Evolutionary conservation across 2,797 vertebrate genomes (phyloP), one percentile per base, ranked within the genome.

Genomic region (Myripristis jacobus): DNA sequence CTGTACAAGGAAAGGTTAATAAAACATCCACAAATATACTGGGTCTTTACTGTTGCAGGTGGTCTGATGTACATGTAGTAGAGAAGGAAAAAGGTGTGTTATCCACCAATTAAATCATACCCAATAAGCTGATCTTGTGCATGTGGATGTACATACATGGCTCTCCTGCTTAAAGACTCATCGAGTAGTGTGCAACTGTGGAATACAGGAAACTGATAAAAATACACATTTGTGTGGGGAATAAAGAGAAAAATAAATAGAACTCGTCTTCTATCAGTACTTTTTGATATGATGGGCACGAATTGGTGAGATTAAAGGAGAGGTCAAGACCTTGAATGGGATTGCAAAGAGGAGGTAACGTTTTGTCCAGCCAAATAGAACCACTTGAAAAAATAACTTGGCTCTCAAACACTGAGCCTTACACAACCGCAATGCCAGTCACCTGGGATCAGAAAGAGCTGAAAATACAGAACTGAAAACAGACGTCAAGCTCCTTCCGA

Each of bases 381-480:
- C 9, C 58, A 19, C 12, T 60, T 44, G 13, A 64, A 46, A 50
- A 69, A 25, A 55, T 53, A 15, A 58, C 21, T 34, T 34, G 25
- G 21, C 55, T 77, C 25, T 46, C 11, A 22, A 78, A 62, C 11
- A 52, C 48, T 24, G 3, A 43, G 4, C 5, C 41, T 16, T 43
- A 57, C 24, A 21, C 38, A 34, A 19, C 25, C 54, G 44, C 41
- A 61, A 69, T 24, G 24, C 22, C 74, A 70, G 51, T 46, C 27
- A 31, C 18, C 29, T 27, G 24, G 21, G 15, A 70, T 50, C 24
- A 65, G 27, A 56, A 21, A 62, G 46, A 54, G 34, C 16, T 19
- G n/a, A 64, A 72, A 68, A 52, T 47, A 69, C 3, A 64, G 48
- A 41, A 59, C 61, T 65, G 6, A 64, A 60, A 73, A 60, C 29